Evolutionary conservation across 2,113 vertebrate genomes (phyloP).

Genomic region (Ardeotis arabs): DNA sequence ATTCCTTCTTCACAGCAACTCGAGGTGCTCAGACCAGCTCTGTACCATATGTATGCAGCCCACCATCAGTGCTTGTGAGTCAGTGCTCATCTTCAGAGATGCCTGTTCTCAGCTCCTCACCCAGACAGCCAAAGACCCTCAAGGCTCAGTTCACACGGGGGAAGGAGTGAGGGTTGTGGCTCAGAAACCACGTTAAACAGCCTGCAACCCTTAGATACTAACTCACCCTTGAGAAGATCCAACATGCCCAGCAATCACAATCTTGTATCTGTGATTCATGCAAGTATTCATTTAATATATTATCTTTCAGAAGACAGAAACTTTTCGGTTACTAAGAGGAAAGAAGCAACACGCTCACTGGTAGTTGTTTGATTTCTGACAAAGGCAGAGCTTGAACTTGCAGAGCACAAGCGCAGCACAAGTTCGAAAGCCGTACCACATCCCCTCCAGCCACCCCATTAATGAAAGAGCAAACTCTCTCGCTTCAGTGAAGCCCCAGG

Average conservation of each 20-base stretch:
- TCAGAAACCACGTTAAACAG: neutral
- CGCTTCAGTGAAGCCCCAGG: neutral
- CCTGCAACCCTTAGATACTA: constrained; percentile 9
- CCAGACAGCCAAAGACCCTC: neutral
- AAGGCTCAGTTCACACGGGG: neutral
- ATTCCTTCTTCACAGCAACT: neutral
- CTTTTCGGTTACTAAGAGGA: neutral
- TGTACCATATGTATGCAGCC: neutral
- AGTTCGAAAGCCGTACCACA: neutral
- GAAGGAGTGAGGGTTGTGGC: neutral
- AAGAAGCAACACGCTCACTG: neutral
- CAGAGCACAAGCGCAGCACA: neutral
- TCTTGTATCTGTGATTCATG: constrained; percentile 14
- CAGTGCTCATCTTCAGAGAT: neutral
- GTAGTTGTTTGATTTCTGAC: neutral
- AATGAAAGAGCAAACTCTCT: neutral
- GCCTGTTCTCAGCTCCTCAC: neutral
- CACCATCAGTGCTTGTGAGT: neutral
- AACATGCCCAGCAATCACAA: constrained; percentile 26
- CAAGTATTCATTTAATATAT: neutral
- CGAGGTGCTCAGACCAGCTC: neutral
- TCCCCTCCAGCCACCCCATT: neutral
- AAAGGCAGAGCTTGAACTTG: neutral
- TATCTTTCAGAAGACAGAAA: neutral
- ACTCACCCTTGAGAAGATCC: constrained; percentile 10